Evolutionary conservation across 1,140 invertebrate species (phyloP).

Genomic region (Dendrolimus kikuchii): DNA sequence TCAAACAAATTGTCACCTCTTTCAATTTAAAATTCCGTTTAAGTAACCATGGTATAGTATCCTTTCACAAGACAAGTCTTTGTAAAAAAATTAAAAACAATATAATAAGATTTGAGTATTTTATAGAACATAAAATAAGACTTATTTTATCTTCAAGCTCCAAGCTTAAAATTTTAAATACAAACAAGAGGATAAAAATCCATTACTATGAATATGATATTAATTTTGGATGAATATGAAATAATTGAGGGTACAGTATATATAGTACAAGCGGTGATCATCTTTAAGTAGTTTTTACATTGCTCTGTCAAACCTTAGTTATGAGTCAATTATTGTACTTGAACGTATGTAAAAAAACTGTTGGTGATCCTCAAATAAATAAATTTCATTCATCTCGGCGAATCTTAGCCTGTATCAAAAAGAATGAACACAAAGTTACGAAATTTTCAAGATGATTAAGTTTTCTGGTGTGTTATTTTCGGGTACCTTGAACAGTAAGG

Average conservation of each 20-base stretch:
- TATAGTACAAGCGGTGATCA: too few relatives aligned
- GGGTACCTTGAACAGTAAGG: slow-evolving; percentile 15
- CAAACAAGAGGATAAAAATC: too few relatives aligned
- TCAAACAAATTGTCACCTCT: slow-evolving; percentile 22
- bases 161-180: background rate
- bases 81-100: background rate
- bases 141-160: background rate
- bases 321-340: too few relatives aligned
- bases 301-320: too few relatives aligned
- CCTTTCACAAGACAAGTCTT: too few relatives aligned
- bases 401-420: too few relatives aligned
- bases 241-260: background rate
- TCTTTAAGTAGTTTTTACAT: too few relatives aligned
- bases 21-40: slow-evolving; percentile 17
- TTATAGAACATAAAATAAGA: slow-evolving; percentile 5
- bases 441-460: background rate
- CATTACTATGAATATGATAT: too few relatives aligned
- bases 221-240: background rate
- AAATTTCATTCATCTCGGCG: too few relatives aligned
- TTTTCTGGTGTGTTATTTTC: slow-evolving; percentile 6
- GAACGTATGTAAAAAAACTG: too few relatives aligned
- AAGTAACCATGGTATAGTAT: too few relatives aligned
- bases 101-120: slow-evolving; percentile 5
- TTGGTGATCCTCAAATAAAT: too few relatives aligned
- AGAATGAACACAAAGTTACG: background rate